Base-by-base conservation (phyloP, 2,888 invertebrate species). In the Epinotia ramella region DNA sequence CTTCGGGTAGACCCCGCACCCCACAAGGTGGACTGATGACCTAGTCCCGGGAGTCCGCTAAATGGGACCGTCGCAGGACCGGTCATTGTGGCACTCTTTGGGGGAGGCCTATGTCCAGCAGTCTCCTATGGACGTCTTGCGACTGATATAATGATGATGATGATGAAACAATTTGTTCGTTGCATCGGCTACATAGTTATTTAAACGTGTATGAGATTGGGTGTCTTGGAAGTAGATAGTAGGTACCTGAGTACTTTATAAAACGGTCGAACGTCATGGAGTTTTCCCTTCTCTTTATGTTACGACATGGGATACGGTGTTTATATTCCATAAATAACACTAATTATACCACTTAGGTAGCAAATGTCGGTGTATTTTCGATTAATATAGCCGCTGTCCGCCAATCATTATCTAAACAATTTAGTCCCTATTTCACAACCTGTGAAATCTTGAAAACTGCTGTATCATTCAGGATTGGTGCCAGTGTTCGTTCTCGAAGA, bases 391-490 rank as follows among this genome's bases (percentile, higher is more conserved):
- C 53, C n/a, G n/a, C 7, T 6, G 7, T 6, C n/a, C n/a, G 53
- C n/a, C n/a, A n/a, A 53, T 53, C n/a, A n/a, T 57, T 57, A 57
- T 12, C 44, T n/a, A 63, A 49, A 49, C 24, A 65, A 67, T n/a
- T 57, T 33, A 12, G 18, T 63, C 57, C 46, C 67, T 76, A 76
- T 76, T 72, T 62, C 72, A 76, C 76, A 76, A 72, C 46, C n/a
- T 57, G 20, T 72, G 71, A 67, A 72, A 72, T 57, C 20, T 20
- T 28, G 9, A 72, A 76, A 76, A 62, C 28, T 76, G 76, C 72
- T 63, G 56, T 72, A 57, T 76, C 76, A 76, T 72, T 24, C 18
- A 33, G 13, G 13, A 20, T 28, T 56, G 57, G 6, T 24, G 18
- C 28, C n/a, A 24, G 9, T 46, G 44, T 57, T 60, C 11, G 12